phyloP scores from a whole-genome alignment of 1,140 invertebrate species.

The Eulimnadia texana region DNA sequence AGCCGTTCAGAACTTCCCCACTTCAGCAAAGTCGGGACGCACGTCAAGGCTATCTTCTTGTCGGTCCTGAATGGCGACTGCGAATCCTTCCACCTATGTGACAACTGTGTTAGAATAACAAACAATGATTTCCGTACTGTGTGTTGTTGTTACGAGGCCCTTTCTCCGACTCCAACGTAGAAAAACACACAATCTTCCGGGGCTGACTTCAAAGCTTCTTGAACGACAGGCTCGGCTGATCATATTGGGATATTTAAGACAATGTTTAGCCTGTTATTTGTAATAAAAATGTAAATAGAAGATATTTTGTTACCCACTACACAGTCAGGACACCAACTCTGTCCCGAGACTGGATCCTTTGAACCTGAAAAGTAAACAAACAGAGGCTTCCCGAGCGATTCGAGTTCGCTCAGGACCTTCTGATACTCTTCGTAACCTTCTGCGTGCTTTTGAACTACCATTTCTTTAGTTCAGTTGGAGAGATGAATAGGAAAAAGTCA shows the following conservation, averaged over 20 bases:
- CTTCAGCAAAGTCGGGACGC: constrained; percentile 29
- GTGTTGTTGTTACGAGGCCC: constrained; percentile 27
- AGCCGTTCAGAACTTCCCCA: constrained; percentile 25
- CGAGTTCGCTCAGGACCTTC: constrained; percentile 17
- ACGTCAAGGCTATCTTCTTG: constrained; percentile 24
- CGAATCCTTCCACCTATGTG: constrained; percentile 23
- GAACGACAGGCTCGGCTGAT: constrained; percentile 30
- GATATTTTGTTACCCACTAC: constrained; percentile 19
- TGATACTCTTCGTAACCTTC: constrained; percentile 22
- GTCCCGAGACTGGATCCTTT: constrained; percentile 23
- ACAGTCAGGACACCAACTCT: constrained; percentile 36
- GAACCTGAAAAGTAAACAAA: constrained; percentile 31
- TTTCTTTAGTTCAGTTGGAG: too few relatives aligned
- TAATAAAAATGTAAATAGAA: neutral
- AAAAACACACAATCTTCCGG: constrained; percentile 27
- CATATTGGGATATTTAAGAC: neutral
- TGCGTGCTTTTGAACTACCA: constrained; percentile 21
- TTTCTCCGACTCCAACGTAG: constrained; percentile 29
- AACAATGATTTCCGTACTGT: too few relatives aligned
- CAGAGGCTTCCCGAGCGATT: constrained; percentile 21
- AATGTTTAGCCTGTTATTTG: neutral
- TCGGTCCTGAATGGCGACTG: constrained; percentile 28
- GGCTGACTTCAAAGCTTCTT: constrained; percentile 24
- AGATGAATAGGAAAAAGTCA: too few relatives aligned
- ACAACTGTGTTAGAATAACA: neutral